Conservation (phyloP, 2,797 vertebrate genomes). For the Tauraco hartlaubi region DNA sequence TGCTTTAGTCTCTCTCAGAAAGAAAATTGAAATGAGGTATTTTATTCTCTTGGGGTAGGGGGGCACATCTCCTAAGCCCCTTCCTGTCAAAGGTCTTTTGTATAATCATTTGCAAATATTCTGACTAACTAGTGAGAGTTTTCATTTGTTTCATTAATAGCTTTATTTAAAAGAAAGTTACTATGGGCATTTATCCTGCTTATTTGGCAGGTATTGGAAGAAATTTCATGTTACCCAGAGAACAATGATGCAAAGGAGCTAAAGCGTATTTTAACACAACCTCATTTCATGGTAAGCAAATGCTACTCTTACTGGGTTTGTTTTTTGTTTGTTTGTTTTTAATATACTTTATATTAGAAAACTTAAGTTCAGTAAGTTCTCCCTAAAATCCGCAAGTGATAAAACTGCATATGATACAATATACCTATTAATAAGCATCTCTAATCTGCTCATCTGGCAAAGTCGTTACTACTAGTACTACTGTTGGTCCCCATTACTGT, state of each 20-base stretch:
- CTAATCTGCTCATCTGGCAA: background rate
- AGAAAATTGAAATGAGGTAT: background rate
- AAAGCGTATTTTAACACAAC: conserved; percentile 96
- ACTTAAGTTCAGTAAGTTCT: background rate
- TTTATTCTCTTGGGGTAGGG: background rate
- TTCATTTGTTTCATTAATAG: background rate
- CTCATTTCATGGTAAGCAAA: conserved; percentile 97
- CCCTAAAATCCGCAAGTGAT: background rate
- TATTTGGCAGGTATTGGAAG: conserved; percentile 92
- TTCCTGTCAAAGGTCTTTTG: background rate
- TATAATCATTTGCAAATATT: background rate
- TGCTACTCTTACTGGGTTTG: background rate
- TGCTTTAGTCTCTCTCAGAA: background rate
- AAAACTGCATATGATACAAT: background rate
- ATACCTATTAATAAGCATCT: background rate
- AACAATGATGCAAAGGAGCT: conserved; percentile 97
- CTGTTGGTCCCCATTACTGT: background rate
- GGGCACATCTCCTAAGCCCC: background rate
- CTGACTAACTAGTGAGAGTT: background rate
- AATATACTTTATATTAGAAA: background rate
- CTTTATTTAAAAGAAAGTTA: background rate
- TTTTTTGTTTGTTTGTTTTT: background rate
- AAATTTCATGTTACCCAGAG: conserved; percentile 97
- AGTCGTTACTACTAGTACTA: background rate
- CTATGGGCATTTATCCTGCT: background rate